A percentile compares a stretch with the other conserved stretches of the same genome.
Conservation (phyloP, 2,888 invertebrate genomes). For the Habroteleia sp. region DNA sequence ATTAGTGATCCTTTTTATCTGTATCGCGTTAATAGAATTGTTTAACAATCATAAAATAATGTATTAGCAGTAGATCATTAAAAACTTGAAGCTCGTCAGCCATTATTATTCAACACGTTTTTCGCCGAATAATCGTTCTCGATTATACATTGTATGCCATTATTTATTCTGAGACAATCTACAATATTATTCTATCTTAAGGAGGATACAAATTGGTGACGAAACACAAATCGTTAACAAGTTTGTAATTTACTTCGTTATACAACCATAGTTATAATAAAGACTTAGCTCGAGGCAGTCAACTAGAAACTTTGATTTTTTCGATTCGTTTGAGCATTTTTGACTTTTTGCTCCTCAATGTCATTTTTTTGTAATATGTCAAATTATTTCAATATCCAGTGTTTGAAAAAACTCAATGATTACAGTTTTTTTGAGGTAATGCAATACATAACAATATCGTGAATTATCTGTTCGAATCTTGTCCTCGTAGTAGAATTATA, state of each 20-base stretch:
- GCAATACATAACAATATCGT: constrained; percentile 16
- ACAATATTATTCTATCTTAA: constrained; percentile 19
- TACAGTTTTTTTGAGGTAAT: constrained; percentile 23
- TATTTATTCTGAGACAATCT: constrained; percentile 7
- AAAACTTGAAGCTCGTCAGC: not conserved
- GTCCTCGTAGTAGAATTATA: constrained; percentile 48
- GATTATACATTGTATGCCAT: constrained; percentile 6
- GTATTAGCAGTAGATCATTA: constrained; percentile 4
- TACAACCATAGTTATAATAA: constrained; percentile 47
- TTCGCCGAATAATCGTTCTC: constrained; percentile 13
- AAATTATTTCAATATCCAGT: constrained; percentile 14
- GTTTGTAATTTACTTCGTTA: constrained; percentile 48
- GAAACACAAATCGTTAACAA: constrained; percentile 52
- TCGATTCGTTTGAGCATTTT: constrained; percentile 8
- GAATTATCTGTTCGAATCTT: constrained; percentile 44
- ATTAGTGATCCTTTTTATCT: no score
- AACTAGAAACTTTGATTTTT: constrained; percentile 37
- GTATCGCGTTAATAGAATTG: not conserved
- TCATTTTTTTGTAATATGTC: constrained; percentile 30
- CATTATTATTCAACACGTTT: constrained; percentile 8
- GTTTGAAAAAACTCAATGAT: constrained; percentile 33
- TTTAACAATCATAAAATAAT: not conserved
- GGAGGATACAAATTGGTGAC: constrained; percentile 34
- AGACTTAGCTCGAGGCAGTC: constrained; percentile 28
- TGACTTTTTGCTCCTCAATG: constrained; percentile 20